Conservation (phyloP, 2,113 vertebrate species). For the Cephalopholis sonnerati region DNA sequence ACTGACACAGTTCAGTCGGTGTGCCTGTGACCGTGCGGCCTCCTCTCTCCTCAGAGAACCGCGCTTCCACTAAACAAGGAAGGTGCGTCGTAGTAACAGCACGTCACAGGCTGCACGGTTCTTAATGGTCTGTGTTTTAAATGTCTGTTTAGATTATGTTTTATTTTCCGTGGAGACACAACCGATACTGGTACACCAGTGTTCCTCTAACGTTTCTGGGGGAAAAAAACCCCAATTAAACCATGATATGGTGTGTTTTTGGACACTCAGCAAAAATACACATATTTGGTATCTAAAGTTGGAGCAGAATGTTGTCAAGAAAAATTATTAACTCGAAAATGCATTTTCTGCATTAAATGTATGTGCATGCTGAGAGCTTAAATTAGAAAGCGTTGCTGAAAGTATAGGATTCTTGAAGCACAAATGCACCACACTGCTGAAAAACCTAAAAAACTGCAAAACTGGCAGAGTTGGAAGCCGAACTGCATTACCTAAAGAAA, state of each 20-base stretch:
- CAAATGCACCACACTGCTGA: too few relatives aligned
- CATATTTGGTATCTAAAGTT: too few relatives aligned
- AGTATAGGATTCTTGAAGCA: too few relatives aligned
- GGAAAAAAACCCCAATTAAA: not conserved
- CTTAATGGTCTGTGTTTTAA: accelerated
- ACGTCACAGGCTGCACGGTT: not conserved
- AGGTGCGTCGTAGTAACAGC: not conserved
- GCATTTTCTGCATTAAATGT: too few relatives aligned
- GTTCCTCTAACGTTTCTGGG: not conserved
- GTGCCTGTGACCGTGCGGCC: not conserved
- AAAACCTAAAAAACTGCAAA: too few relatives aligned
- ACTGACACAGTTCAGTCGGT: not conserved
- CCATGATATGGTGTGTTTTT: not conserved
- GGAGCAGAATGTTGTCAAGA: too few relatives aligned
- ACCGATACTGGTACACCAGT: not conserved
- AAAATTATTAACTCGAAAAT: too few relatives aligned
- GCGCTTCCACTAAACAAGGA: too few relatives aligned
- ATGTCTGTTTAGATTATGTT: not conserved
- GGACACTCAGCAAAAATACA: not conserved
- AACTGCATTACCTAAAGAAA: too few relatives aligned
- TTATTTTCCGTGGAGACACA: not conserved
- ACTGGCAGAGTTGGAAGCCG: too few relatives aligned
- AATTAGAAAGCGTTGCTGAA: too few relatives aligned
- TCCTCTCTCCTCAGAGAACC: not conserved
- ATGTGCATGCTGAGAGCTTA: too few relatives aligned